Evolutionary conservation across 1,140 invertebrate genomes (phyloP), one percentile per base, ranked within the genome.

Genomic region (Teleogryllus occipitalis): DNA sequence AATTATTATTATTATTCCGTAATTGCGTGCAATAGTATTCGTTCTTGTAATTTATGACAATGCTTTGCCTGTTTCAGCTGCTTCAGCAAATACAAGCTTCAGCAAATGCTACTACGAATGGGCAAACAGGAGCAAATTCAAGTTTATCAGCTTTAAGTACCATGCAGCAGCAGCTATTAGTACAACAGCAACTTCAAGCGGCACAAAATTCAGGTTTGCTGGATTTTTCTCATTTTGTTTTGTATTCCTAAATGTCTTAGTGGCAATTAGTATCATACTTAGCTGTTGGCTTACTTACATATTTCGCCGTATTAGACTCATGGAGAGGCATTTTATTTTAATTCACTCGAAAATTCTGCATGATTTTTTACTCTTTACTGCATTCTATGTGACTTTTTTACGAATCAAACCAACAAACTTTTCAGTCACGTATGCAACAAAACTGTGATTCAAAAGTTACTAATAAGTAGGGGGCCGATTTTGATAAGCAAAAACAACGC

Each of bases 161-260:
- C 79, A 85, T 93, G 81, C 92, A 94, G 83, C 88, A 81, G 84
- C 86, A 81, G 83, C 84, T 81, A 79, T 83, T 84, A 76, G 84
- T 94, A 80, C 84, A 94, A 83, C 94, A 95, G 83, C 94, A 93
- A 86, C 89, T 93, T 84, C 93, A 94, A 83, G 91, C 92, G 48
- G 92, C 93, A 81, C 93, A 95, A 83, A 84, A 83, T 78, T 82
- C 83, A 12, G 54, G 54, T 65, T 65, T 14, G 54, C 18, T 65
- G 10, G 54, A 65, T 65, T 0, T 65, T 7, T 65, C 27, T 39
- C 27, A 39, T 5, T 39, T 39, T 39, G 27, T 39, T 39, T 39
- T 39, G 5, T 39, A 39, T 39, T 39, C 27, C 27, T 39, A 39
- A 39, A 39, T 39, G 27, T 2, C 27, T 39, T 39, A 2, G 27